Evolutionary conservation across 2,113 vertebrate species (phyloP).

Genomic region (Phalacrocorax carbo): DNA sequence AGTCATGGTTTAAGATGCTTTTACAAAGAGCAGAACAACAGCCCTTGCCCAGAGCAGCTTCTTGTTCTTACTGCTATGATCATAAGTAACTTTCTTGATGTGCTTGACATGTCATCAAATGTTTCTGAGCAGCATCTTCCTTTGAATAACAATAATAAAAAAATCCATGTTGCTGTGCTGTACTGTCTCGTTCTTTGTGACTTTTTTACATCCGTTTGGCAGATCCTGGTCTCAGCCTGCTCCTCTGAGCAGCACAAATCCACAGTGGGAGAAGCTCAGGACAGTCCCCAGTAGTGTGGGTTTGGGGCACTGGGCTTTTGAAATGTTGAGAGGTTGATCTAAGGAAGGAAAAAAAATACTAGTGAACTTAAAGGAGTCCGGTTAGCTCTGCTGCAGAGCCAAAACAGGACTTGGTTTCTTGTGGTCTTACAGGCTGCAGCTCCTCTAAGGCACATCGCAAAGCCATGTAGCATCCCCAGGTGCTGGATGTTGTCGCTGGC

Average conservation of each 20-base stretch:
- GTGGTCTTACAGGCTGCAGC: background rate
- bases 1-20: background rate
- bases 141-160: background rate
- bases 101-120: background rate
- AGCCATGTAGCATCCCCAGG: background rate
- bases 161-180: background rate
- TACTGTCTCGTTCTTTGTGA: background rate
- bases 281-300: fast-evolving
- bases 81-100: background rate
- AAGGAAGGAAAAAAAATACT: background rate
- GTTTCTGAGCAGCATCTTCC: background rate
- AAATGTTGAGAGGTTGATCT: background rate
- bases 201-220: background rate
- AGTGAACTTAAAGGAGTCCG: background rate
- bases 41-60: slow-evolving; percentile 12
- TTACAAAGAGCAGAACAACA: background rate
- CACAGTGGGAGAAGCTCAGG: background rate
- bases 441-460: background rate
- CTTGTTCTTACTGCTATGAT: background rate
- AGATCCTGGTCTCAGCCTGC: background rate
- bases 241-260: background rate
- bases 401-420: background rate
- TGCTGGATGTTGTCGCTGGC: background rate
- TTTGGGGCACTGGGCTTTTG: background rate
- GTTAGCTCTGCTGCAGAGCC: background rate